phyloP scores from a whole-genome alignment of 2,113 vertebrate genomes.

The Alaudala cheleensis region DNA sequence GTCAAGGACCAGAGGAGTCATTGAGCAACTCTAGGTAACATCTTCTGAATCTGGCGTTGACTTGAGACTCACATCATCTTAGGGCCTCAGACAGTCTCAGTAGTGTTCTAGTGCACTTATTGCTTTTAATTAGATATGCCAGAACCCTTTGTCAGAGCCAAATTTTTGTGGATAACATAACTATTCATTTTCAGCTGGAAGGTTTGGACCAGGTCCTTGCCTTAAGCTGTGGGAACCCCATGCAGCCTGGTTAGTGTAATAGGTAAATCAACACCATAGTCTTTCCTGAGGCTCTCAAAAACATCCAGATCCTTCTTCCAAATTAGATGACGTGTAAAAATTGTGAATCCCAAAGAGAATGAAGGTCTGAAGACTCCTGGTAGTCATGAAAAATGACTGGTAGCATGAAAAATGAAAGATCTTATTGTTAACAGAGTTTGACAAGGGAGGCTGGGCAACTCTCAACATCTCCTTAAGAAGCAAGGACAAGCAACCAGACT shows the following conservation, averaged over 20 bases:
- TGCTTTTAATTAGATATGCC: neutral
- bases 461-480: neutral
- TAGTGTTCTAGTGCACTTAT: neutral
- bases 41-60: neutral
- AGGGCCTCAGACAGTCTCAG: neutral
- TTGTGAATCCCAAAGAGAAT: neutral
- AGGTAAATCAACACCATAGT: neutral
- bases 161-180: neutral
- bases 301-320: neutral
- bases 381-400: neutral
- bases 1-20: neutral
- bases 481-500: neutral
- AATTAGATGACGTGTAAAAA: neutral
- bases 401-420: neutral
- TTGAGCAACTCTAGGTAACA: neutral
- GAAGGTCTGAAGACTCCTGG: neutral
- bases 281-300: neutral
- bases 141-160: neutral
- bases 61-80: neutral
- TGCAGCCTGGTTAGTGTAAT: neutral
- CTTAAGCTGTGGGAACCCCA: neutral
- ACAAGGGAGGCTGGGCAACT: rapidly evolving
- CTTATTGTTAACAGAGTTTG: neutral
- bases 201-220: neutral
- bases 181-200: neutral